Base-by-base conservation (phyloP, 2,888 invertebrate species). In the Alsophila aescularia region DNA sequence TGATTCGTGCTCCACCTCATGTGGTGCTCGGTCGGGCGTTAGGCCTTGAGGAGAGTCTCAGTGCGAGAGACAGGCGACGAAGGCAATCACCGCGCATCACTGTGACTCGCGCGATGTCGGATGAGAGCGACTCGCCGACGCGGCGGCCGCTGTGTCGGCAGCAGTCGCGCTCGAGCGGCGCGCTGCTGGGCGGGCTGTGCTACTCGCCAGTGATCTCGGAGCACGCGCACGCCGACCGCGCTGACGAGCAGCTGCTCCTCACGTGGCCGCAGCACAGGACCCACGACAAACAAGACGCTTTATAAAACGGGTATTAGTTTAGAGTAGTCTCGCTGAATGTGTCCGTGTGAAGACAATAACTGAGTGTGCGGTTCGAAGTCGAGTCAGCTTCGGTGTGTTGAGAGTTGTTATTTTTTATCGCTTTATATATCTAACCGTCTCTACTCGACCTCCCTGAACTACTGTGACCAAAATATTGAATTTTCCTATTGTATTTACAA, bases 51-150 rank as follows among this genome's bases (percentile, higher is more conserved):
- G 83, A 85, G 67, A 73, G 81, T 66, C 66, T 78, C 4, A 64
- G 32, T 16, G 59, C 67, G 0, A 75, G 87, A 32, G 87, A 89
- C 48, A 78, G 88, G 14, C 77, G 88, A 52, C 80, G 90, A 3
- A 85, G 90, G 18, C 91, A 93, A 57, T 95, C 95, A 6, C 95
- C 96, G 0, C 92, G 94, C 49, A 95, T 95, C 51, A 92, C 95
- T 7, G 95, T 96, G 62, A 95, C 95, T 0, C 87, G 95, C 42
- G 95, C 95, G 2, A 94, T 93, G 89, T 95, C 95, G 13, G 95
- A 95, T 70, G 95, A 95, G 72, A 94, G 94, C 69, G 95, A 94
- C 58, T 92, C 92, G 0, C 93, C 91, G 16, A 92, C 93, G 18
- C 83, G 89, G 9, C 85, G 90, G 0, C 88, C 90, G 13, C 77